Percentiles rank a stretch among this genome's conserved stretches.
Evolutionary conservation across 92 coral and sea anemone species (phyloP).

Genomic region (Zoanthus sansibaricus): DNA sequence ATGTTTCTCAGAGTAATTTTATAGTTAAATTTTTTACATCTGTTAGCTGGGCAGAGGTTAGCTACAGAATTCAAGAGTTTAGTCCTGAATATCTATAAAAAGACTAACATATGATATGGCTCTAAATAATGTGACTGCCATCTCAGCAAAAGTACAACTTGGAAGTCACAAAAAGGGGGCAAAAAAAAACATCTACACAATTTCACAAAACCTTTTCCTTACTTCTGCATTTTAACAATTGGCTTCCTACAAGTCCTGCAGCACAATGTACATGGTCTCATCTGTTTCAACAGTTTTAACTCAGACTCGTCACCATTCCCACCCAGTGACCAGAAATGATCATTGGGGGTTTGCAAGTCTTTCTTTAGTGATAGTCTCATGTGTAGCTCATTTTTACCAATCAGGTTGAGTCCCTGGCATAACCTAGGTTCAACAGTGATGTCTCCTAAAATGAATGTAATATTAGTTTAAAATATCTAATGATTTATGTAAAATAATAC

Average conservation of each 20-base stretch:
- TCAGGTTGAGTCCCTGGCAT: slow-evolving; percentile 12
- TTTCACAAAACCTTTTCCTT: neutral
- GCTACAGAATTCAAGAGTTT: too few relatives aligned
- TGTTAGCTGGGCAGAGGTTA: too few relatives aligned
- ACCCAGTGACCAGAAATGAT: slow-evolving; percentile 17
- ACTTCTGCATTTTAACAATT: slow-evolving; percentile 26
- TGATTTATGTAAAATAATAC: too few relatives aligned
- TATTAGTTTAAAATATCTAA: too few relatives aligned
- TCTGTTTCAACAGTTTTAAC: slow-evolving; percentile 20
- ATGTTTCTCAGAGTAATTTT: too few relatives aligned
- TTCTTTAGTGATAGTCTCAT: slow-evolving; percentile 18
- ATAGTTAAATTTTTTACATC: too few relatives aligned
- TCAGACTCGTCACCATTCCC: neutral
- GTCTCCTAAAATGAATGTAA: neutral
- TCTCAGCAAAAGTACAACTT: too few relatives aligned
- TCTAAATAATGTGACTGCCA: too few relatives aligned
- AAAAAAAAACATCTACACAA: too few relatives aligned
- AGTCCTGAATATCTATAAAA: too few relatives aligned
- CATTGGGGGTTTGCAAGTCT: neutral
- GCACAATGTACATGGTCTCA: neutral
- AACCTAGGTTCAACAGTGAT: neutral
- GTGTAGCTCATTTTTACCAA: slow-evolving; percentile 27
- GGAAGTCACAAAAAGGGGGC: too few relatives aligned
- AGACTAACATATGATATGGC: too few relatives aligned
- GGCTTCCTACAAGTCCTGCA: slow-evolving; percentile 36